Base-by-base conservation (phyloP, 2,888 invertebrate genomes). In the Agelastica alni region DNA sequence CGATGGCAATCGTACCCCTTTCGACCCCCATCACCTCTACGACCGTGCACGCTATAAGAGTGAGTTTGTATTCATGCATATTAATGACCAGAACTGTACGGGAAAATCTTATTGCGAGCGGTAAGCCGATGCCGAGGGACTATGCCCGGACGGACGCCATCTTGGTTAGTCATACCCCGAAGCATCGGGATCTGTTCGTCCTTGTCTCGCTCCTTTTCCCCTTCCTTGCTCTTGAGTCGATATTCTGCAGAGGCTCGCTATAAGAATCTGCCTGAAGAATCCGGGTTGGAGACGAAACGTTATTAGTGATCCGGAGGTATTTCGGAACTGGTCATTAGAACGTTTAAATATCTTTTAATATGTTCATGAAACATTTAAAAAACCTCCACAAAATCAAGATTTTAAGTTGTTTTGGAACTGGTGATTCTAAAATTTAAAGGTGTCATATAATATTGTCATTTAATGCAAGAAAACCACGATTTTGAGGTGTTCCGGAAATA, bases 51-150 rank as follows among this genome's bases (percentile, higher is more conserved):
- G 20, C 22, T 2, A 9, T 13, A 28, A 17, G 12, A 36, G n/a
- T 34, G 14, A 30, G 41, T 54, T 54, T 54, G 69, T 68, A 69
- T 72, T 76, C 74, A 74, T 76, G 76, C 74, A 73, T 75, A 76
- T 76, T 75, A 74, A 75, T 75, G 75, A 72, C 69, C 73, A 71
- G 74, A 69, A 73, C 74, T 73, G 75, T 74, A 72, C 73, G 60
- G 70, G 73, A 73, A 75, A 76, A 75, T 76, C 76, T 76, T 76
- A 76, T 75, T 75, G 74, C 75, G 68, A 70, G 72, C 72, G 70
- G 73, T 75, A 75, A 75, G 75, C 75, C 73, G 75, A 74, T 73
- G 72, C 70, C 72, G 70, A 74, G 58, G 73, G 59, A 73, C 71
- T 72, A 70, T 71, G 66, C 73, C 74, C 73, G 72, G 64, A 62